Percentiles rank a stretch among this genome's conserved stretches.
Evolutionary conservation across 2,888 invertebrate species (phyloP).

Genomic region (Poecilobothrus nobilitatus): DNA sequence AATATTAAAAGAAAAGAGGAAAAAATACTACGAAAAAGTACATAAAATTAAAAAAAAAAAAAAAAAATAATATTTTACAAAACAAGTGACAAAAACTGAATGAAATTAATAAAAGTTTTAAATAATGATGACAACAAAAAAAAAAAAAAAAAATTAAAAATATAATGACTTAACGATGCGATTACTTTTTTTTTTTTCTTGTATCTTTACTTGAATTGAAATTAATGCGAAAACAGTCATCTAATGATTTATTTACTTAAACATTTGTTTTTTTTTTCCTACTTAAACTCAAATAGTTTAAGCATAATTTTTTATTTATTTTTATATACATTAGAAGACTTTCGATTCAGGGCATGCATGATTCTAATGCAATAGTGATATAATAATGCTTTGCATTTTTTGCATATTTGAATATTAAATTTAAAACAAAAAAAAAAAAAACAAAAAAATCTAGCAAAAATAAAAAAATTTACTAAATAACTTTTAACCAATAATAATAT

Average conservation of each 20-base stretch:
- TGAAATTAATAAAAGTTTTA: neutral
- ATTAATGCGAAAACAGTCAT: slow-evolving; percentile 12
- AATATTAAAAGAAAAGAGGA: too few species aligned
- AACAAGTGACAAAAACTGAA: neutral
- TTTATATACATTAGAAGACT: neutral
- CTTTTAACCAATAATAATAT: too few species aligned
- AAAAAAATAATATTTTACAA: neutral
- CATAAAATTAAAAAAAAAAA: neutral
- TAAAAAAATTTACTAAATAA: neutral
- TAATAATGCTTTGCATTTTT: neutral
- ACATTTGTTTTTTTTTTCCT: neutral
- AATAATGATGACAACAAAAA: neutral
- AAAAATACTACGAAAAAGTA: neutral
- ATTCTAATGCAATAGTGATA: slow-evolving; percentile 11
- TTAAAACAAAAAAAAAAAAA: neutral
- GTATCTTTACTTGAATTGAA: neutral
- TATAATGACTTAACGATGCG: neutral
- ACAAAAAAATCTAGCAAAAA: too few species aligned
- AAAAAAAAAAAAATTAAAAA: neutral
- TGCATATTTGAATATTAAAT: neutral
- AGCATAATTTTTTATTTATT: neutral
- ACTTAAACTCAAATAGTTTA: neutral
- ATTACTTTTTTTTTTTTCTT: neutral
- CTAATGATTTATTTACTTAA: neutral
- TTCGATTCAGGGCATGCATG: slow-evolving; percentile 12